Evolutionary conservation across 2,797 vertebrate species (phyloP), one percentile per base, ranked within the genome.

Genomic region (Myotis daubentonii): DNA sequence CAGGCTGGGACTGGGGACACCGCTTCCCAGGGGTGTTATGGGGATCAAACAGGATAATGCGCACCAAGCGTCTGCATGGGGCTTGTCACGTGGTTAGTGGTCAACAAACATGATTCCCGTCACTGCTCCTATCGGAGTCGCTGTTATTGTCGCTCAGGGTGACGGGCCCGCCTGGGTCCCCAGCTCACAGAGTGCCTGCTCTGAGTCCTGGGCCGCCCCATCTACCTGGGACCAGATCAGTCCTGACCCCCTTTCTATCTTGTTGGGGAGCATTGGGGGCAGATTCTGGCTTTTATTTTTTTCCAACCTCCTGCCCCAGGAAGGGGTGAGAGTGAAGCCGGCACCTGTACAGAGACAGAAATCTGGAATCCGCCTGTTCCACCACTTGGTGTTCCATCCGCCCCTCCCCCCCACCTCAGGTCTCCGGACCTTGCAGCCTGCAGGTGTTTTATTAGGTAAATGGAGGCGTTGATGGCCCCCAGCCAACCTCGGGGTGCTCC

Each of bases 341-440:
- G 47, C 22, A 12, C 19, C 38, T 3, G 4, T 30, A 8, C 6
- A 23, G 57, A 13, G n/a, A 3, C 3, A 62, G 76, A 60, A 25
- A 66, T 44, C 65, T 80, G 22, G 75, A 68, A 15, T 5, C 10
- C 44, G 5, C 49, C 68, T n/a, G 9, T n/a, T 30, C 51, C 51
- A 36, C 6, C 11, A 4, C 47, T 28, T 11, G 2, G 9, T 9
- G 19, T 25, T 22, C 33, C 38, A 5, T 3, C 10, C 4, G 0
- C 55, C 22, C 9, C 55, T 8, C 55, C 22, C 4, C 55, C 3
- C 55, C 36, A 36, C 36, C 22, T 23, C 82, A 60, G 41, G 13
- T 57, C 49, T 75, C 36, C 70, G 36, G 70, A 75, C 47, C 49
- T 49, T 2, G 3, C 9, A 11, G 81, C 38, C 57, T 62, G 16